Percentiles rank a stretch among this genome's conserved stretches.
Conservation (phyloP, 2,113 vertebrate genomes). For the Vombatus ursinus region DNA sequence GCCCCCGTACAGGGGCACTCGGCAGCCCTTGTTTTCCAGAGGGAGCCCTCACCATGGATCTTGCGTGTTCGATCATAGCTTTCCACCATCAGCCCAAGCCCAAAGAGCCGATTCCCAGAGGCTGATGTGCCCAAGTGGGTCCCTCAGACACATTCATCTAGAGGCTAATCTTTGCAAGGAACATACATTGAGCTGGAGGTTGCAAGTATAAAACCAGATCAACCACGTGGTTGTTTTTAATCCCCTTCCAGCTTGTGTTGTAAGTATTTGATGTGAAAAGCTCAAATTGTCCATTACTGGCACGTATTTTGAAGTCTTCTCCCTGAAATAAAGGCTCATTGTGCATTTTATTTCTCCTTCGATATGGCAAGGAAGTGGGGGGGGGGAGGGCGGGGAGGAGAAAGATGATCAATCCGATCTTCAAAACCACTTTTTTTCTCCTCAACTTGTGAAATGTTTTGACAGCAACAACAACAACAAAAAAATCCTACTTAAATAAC, state of each 20-base stretch:
- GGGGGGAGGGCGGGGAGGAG: slow-evolving; percentile 35
- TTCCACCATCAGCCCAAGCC: slow-evolving; percentile 78
- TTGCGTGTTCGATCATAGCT: slow-evolving; percentile 75
- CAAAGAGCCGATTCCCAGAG: slow-evolving; percentile 75
- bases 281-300: slow-evolving; percentile 85
- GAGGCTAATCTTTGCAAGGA: slow-evolving; percentile 84
- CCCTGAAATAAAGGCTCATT: slow-evolving; percentile 83
- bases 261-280: slow-evolving; percentile 80
- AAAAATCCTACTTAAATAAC: slow-evolving; percentile 80
- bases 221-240: slow-evolving; percentile 88
- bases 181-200: slow-evolving; percentile 84
- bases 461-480: slow-evolving; percentile 48
- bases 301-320: slow-evolving; percentile 87
- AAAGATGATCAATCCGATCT: slow-evolving; percentile 74
- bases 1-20: slow-evolving; percentile 79
- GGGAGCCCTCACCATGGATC: slow-evolving; percentile 75
- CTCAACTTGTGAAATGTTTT: slow-evolving; percentile 77
- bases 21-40: slow-evolving; percentile 73
- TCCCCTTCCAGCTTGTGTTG: slow-evolving; percentile 80
- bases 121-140: slow-evolving; percentile 81
- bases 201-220: slow-evolving; percentile 86
- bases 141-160: slow-evolving; percentile 83
- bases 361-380: slow-evolving; percentile 5
- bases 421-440: slow-evolving; percentile 79
- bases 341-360: slow-evolving; percentile 82